A percentile compares a stretch with the other conserved stretches of the same genome.
phyloP scores from a whole-genome alignment of 1,140 invertebrate species.

The Adelges cooleyi region DNA sequence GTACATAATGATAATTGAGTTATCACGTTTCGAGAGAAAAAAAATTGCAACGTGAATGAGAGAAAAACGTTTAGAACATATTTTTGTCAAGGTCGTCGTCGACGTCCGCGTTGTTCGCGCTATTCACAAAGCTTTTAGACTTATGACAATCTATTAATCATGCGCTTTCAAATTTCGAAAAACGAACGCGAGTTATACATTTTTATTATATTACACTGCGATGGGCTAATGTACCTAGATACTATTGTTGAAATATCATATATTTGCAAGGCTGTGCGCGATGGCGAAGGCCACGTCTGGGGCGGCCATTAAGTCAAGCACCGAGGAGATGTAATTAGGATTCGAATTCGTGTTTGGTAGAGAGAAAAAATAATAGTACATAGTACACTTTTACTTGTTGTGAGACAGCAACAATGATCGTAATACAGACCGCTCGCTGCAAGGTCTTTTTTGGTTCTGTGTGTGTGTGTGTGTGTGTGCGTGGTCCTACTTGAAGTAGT shows the following conservation, averaged over 20 bases:
- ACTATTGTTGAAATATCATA: conserved; percentile 21
- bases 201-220: neutral
- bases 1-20: too few relatives aligned
- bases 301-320: neutral
- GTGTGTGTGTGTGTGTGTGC: too few relatives aligned
- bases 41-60: too few relatives aligned
- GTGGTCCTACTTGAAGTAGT: too few relatives aligned
- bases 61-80: too few relatives aligned
- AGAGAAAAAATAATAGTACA: neutral
- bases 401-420: neutral
- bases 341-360: neutral
- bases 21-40: too few relatives aligned
- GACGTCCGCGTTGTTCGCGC: too few relatives aligned
- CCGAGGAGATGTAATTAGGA: conserved; percentile 10
- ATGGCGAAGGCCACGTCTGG: neutral
- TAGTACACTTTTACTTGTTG: neutral
- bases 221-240: neutral
- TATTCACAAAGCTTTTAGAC: too few relatives aligned
- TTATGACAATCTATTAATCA: conserved; percentile 23
- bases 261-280: conserved; percentile 3
- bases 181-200: neutral
- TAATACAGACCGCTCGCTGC: neutral
- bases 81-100: too few relatives aligned
- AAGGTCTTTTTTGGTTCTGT: neutral
- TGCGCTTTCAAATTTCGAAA: neutral